phyloP scores from a whole-genome alignment of 2,888 invertebrate genomes.

The Drosophila eohydei region DNA sequence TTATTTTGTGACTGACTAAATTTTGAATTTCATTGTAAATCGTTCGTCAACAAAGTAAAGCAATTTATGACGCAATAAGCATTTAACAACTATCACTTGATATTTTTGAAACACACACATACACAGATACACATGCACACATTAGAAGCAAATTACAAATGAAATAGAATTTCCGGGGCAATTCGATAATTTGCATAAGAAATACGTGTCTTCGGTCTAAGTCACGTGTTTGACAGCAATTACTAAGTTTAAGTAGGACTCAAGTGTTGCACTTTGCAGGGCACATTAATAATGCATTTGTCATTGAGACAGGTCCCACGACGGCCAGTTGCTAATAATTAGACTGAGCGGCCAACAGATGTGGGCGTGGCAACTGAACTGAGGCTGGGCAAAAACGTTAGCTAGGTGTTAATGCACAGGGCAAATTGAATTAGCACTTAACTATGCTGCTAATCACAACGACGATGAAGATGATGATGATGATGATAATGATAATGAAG shows the following conservation, averaged over 20 bases:
- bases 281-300: slow-evolving; percentile 67
- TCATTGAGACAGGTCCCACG: slow-evolving; percentile 21
- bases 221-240: slow-evolving; percentile 16
- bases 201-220: slow-evolving; percentile 21
- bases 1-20: neutral
- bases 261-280: slow-evolving; percentile 29
- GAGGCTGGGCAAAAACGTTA: slow-evolving; percentile 49
- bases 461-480: neutral
- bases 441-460: slow-evolving; percentile 22
- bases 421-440: slow-evolving; percentile 76
- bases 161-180: slow-evolving; percentile 17
- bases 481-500: slow-evolving; percentile 28
- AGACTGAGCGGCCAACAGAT: slow-evolving; percentile 25
- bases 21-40: slow-evolving; percentile 6
- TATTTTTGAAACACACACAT: neutral
- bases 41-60: slow-evolving; percentile 11
- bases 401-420: slow-evolving; percentile 73
- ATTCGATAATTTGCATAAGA: slow-evolving; percentile 55
- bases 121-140: neutral
- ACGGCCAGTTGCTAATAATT: slow-evolving; percentile 39
- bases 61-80: slow-evolving; percentile 17
- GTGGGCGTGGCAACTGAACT: slow-evolving; percentile 25
- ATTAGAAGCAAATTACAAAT: neutral
- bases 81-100: neutral
- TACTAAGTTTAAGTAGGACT: slow-evolving; percentile 15